phyloP scores from a whole-genome alignment of 2,888 invertebrate species.

The Cerastis rubricosa region DNA sequence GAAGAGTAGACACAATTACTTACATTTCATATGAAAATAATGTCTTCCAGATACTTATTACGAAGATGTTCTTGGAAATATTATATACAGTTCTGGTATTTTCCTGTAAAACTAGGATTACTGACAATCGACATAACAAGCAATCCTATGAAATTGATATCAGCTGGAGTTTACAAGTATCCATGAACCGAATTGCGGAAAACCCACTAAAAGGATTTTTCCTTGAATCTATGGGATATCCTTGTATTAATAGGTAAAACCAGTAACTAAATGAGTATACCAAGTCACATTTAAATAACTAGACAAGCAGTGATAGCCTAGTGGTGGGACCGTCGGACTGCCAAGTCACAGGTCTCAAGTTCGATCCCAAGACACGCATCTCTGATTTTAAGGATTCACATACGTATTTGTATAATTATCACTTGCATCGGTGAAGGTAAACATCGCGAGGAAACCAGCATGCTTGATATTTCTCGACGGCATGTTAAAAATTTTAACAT shows the following conservation, averaged over 20 bases:
- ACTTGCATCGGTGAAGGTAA: too few species aligned
- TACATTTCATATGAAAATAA: constrained; percentile 14
- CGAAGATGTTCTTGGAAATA: background rate
- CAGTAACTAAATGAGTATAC: background rate
- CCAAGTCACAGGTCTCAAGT: too few species aligned
- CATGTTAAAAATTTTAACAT: too few species aligned
- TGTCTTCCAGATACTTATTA: background rate
- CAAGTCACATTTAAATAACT: background rate
- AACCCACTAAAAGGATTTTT: background rate
- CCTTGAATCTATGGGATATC: constrained; percentile 17
- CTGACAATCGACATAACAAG: constrained; percentile 2
- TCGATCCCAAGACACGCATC: too few species aligned
- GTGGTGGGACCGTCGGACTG: too few species aligned
- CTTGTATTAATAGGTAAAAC: background rate
- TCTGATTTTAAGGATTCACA: too few species aligned
- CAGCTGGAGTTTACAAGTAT: background rate
- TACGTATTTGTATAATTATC: too few species aligned
- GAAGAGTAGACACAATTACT: background rate
- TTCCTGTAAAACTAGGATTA: constrained; percentile 9
- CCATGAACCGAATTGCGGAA: background rate
- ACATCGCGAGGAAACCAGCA: too few species aligned
- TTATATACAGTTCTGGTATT: too few species aligned
- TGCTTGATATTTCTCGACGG: too few species aligned
- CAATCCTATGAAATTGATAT: constrained; percentile 3
- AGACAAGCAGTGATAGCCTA: too few species aligned